Evolutionary conservation across 2,888 invertebrate species (phyloP).

Genomic region (Nephrotoma guestfalica): DNA sequence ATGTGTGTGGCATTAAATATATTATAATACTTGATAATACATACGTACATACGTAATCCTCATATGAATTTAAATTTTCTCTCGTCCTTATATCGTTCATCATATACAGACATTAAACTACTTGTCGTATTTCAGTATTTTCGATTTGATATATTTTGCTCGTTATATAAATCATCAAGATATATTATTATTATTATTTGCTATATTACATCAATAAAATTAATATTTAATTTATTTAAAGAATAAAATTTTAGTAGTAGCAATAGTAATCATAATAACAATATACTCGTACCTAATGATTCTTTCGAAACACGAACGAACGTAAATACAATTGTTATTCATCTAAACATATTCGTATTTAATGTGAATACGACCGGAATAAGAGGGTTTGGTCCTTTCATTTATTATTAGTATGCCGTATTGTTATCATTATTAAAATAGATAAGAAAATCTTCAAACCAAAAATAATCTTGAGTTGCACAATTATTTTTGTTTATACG

Average conservation of each 20-base stretch:
- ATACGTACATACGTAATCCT: no score
- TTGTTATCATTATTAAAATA: background rate
- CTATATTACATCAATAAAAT: background rate
- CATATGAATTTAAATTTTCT: background rate
- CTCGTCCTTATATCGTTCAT: background rate
- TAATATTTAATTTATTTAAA: background rate
- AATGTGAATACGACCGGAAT: background rate
- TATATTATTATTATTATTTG: background rate
- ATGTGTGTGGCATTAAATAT: background rate
- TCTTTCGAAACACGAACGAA: background rate
- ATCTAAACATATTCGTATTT: background rate
- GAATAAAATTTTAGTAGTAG: background rate
- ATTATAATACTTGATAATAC: background rate
- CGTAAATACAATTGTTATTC: background rate
- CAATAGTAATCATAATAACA: background rate
- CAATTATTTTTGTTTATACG: background rate
- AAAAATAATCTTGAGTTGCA: background rate
- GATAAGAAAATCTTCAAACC: background rate
- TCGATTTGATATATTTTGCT: background rate
- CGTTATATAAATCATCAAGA: background rate
- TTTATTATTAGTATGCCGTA: background rate
- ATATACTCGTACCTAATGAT: background rate
- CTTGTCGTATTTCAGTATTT: background rate
- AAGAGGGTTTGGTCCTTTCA: background rate
- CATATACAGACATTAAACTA: background rate